Evolutionary conservation across 1,140 invertebrate species (phyloP), one percentile per base, ranked within the genome.

Genomic region (Grapholita molesta): DNA sequence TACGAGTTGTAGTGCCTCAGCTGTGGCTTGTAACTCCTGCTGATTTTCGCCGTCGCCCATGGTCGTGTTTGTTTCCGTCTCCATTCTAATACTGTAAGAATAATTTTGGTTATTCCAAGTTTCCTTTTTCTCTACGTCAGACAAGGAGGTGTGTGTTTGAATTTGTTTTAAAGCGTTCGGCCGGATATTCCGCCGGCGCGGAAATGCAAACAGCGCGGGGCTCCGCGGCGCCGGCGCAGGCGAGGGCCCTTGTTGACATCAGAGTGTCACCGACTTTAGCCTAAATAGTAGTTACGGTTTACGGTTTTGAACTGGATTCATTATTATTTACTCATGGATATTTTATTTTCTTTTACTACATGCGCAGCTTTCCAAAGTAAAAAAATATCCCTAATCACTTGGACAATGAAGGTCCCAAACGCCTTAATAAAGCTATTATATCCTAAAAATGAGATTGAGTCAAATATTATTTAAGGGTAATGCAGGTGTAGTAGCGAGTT

Each of bases 1-100:
- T 2, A 89, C 86, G 6, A 90, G 79, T 67, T 88, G 85, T 48
- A 90, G 38, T 3, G 88, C 85, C 57, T 89, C 83, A 0, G 61
- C 77, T 15, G 73, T 33, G 8, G 57, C 68, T 8, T 78, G 77
- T 24, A 72, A 77, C 11, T 80, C 82, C 0, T 73, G 74, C 38
- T 78, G 80, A 66, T 82, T 78, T 3, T 84, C 80, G 23, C 66
- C 24, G 21, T 25, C 68, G 32, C 68, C 75, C 48, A 72, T 77
- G 2, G 70, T 70, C 74, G 85, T 77, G 23, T 72, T 72, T 25
- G 67, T 65, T 32, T 80, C 83, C 71, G 84, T 83, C 69, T 88
- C 85, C 86, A 87, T 86, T n/a, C 23, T 66, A 64, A 28, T 38
- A 70, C 74, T 80, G 74, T 67, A 68, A 74, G 55, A 15, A 33